Evolutionary conservation across 2,888 invertebrate species (phyloP).

Genomic region (Acleris literana): DNA sequence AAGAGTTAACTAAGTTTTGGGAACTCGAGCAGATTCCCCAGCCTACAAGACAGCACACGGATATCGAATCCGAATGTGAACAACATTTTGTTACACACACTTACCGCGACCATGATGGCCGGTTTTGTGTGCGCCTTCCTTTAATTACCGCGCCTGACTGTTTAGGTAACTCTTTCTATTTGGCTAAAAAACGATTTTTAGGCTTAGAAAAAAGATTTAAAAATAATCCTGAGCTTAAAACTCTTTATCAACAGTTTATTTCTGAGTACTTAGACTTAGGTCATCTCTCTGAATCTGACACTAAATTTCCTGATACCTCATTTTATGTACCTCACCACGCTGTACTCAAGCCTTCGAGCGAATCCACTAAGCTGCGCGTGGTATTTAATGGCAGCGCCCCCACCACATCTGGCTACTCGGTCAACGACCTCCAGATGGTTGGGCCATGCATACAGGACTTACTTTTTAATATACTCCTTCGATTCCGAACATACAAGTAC

Average conservation of each 20-base stretch:
- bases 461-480: background rate
- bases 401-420: conserved; percentile 9
- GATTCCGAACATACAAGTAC: background rate
- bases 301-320: background rate
- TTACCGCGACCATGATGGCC: background rate
- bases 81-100: background rate
- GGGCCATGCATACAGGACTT: conserved; percentile 9
- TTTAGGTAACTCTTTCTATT: background rate
- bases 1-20: conserved; percentile 1
- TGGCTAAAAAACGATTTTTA: conserved; percentile 3
- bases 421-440: conserved; percentile 10
- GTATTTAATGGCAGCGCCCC: conserved; percentile 11
- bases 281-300: conserved; percentile 4
- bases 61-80: background rate
- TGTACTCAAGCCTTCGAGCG: conserved; percentile 2
- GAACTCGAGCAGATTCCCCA: background rate
- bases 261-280: background rate
- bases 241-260: background rate
- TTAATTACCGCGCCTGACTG: background rate
- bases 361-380: conserved; percentile 14
- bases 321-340: conserved; percentile 12
- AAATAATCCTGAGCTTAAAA: background rate
- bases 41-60: background rate
- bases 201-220: background rate
- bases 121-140: background rate